Evolutionary conservation across 2,797 vertebrate genomes (phyloP).

Genomic region (Podarcis siculus): DNA sequence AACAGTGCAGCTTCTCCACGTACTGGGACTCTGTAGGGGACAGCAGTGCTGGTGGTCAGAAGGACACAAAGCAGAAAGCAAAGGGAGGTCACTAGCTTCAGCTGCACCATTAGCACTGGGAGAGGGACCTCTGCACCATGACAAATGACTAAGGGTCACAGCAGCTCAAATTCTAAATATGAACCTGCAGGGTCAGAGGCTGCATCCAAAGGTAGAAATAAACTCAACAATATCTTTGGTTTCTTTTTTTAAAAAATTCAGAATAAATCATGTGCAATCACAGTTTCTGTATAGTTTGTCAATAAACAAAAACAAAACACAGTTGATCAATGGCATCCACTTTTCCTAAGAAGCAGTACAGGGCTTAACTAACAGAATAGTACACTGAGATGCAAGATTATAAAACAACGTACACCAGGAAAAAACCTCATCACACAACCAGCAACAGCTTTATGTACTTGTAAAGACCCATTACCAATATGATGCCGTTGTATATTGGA

Average conservation of each 20-base stretch:
- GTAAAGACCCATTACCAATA: not conserved
- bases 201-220: not conserved
- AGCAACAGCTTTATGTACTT: not conserved
- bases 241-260: not conserved
- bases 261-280: not conserved
- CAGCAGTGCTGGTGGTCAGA: not conserved
- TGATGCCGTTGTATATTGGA: not conserved
- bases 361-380: not conserved
- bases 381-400: not conserved
- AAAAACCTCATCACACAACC: not conserved
- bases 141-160: not conserved
- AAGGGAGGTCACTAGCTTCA: not conserved
- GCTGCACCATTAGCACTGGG: not conserved
- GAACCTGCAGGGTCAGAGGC: not conserved
- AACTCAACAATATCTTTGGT: not conserved
- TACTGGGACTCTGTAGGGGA: slow-evolving; percentile 59
- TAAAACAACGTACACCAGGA: not conserved
- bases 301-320: not conserved
- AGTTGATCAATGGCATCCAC: not conserved
- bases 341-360: not conserved
- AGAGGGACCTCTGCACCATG: not conserved
- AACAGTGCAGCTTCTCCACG: slow-evolving; percentile 60
- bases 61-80: not conserved
- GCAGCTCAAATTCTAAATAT: not conserved
- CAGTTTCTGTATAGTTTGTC: not conserved